These are phyloP conservation scores for Battus philenor DNA, from an alignment of 1,140 invertebrate genomes.

Conservation along the genomic window DNA sequence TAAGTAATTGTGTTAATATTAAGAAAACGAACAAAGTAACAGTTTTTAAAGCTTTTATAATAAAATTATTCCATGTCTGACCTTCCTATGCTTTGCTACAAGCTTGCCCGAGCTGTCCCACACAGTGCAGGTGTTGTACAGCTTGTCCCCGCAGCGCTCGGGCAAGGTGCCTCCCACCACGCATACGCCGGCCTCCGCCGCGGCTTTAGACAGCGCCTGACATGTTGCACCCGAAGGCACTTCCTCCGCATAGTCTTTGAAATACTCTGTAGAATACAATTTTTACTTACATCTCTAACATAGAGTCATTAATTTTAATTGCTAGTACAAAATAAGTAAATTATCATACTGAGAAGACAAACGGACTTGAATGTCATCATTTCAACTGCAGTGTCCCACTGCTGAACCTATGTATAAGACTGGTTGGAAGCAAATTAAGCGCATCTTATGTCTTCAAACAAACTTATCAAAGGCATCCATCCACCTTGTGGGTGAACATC, in stretches of 20 bases:
- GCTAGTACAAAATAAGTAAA: too few relatives aligned
- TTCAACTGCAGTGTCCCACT: too few relatives aligned
- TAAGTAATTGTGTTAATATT: too few relatives aligned
- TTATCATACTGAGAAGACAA: neutral
- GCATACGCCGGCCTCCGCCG: slow-evolving; percentile 87
- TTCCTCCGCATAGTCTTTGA: slow-evolving; percentile 89
- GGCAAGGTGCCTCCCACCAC: slow-evolving; percentile 94
- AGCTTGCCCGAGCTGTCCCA: slow-evolving; percentile 89
- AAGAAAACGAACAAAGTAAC: too few relatives aligned
- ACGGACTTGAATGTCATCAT: neutral
- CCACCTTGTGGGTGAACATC: too few relatives aligned
- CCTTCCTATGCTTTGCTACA: slow-evolving; percentile 85
- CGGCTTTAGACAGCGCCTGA: slow-evolving; percentile 81
- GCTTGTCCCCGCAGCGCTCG: slow-evolving; percentile 80
- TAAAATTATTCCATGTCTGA: too few relatives aligned
- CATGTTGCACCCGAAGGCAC: slow-evolving; percentile 88
- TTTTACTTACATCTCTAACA: too few relatives aligned
- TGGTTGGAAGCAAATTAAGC: too few relatives aligned
- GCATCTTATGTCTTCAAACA: too few relatives aligned
- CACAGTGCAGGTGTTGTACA: slow-evolving; percentile 95
- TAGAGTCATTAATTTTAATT: too few relatives aligned
- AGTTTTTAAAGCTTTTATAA: too few relatives aligned
- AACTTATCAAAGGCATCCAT: too few relatives aligned
- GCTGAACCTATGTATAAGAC: neutral
- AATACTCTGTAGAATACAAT: slow-evolving; percentile 79